Conservation (phyloP, 2,113 vertebrate species). For the Drymodes brunneopygia region DNA sequence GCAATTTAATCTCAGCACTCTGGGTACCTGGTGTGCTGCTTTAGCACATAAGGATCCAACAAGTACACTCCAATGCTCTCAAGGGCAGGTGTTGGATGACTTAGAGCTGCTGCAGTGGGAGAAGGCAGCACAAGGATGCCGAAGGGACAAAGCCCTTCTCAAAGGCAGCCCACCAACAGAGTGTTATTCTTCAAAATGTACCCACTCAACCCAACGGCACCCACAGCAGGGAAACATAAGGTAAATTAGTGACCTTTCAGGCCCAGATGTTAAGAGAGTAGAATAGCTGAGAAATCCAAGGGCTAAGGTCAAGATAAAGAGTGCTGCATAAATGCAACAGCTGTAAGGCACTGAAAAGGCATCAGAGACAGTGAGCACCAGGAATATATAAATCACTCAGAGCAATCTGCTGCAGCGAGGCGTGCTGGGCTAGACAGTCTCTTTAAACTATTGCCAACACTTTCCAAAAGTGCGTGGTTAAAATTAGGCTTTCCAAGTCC, state of each 20-base stretch:
- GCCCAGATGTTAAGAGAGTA: constrained; percentile 58
- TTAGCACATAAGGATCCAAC: not conserved
- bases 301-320: constrained; percentile 64
- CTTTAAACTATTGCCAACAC: constrained; percentile 59
- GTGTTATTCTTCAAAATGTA: constrained; percentile 55
- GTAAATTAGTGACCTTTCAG: constrained; percentile 58
- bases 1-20: constrained; percentile 19
- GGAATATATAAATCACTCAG: constrained; percentile 25
- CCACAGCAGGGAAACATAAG: constrained; percentile 52
- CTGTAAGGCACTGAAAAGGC: constrained; percentile 50
- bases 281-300: constrained; percentile 50
- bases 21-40: not conserved
- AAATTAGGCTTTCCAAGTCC: constrained; percentile 47
- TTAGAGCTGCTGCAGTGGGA: constrained; percentile 12
- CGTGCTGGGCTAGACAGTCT: constrained; percentile 45
- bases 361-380: constrained; percentile 27
- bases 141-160: not conserved
- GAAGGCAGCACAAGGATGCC: not conserved
- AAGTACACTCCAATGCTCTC: not conserved
- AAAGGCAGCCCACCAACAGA: constrained; percentile 58
- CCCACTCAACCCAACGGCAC: constrained; percentile 43
- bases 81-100: not conserved
- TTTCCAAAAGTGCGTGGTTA: constrained; percentile 47
- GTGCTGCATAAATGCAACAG: constrained; percentile 39
- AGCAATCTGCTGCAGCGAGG: constrained; percentile 33